Evolutionary conservation across 2,797 vertebrate species (phyloP), one percentile per base, ranked within the genome.

Genomic region (Cuculus canorus): DNA sequence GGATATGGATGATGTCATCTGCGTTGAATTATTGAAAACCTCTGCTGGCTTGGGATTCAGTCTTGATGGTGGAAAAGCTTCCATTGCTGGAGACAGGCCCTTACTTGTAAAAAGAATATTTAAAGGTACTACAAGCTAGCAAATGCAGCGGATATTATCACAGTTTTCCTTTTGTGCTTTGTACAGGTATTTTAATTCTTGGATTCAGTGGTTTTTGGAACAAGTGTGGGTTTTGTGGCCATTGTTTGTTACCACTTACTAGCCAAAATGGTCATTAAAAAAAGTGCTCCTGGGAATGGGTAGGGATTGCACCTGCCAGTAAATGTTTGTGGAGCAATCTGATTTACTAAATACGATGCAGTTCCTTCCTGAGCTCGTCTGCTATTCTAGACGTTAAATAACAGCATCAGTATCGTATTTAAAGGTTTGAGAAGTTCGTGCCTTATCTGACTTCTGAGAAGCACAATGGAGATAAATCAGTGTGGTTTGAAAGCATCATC

Each of bases 1-100:
- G 41, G 97, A 98, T 76, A 96, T 98, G 50, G 98, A 94, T 2
- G 98, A 98, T 11, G 98, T 98, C 12, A 63, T 99, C 80, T 98
- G 93, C 0, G 97, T 99, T 68, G 98, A 99, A 96, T 98, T 99
- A 91, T 94, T 98, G 88, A 99, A 99, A 98, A 99, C 98, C 4
- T 98, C 98, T 43, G 98, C 98, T 23, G 99, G 99, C 61, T 97
- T 99, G 91, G 99, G 99, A 53, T 98, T 99, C 96, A 99, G 98
- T 94, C 98, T 99, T 39, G 99, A 99, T 39, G 99, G 99, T 68
- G 99, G 98, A 32, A 99, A 98, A 82, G 98, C 98, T 14, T 98
- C 98, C 2, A 95, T 98, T 89, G 97, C 98, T n/a, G 98, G 98
- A 89, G 98, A 99, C 82, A 97, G 98, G 71, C 98, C 99, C 24